Evolutionary conservation across 23 tunicate species (phyloP).

Genomic region (Halocynthia roretzi): DNA sequence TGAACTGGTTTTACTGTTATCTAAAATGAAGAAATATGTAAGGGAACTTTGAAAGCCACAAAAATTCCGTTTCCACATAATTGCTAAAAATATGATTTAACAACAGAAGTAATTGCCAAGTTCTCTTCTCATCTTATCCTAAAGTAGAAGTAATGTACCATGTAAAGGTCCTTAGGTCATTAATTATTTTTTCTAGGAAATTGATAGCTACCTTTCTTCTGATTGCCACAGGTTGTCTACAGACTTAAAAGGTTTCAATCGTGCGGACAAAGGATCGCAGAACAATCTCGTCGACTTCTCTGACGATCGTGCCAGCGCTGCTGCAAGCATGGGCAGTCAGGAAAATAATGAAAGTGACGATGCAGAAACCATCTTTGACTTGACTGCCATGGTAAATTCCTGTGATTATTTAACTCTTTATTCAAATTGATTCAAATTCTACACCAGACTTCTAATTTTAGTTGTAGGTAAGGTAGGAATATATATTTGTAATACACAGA

Average conservation of each 20-base stretch:
- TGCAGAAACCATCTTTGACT: conserved; percentile 64
- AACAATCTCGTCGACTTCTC: conserved; percentile 97
- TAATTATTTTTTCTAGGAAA: too few species aligned
- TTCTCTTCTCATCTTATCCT: too few species aligned
- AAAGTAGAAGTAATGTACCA: too few species aligned
- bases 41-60: too few species aligned
- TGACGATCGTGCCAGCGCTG: conserved; percentile 38
- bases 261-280: conserved; percentile 89
- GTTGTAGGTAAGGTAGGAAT: background rate
- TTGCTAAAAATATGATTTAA: too few species aligned
- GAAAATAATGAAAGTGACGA: conserved; percentile 39
- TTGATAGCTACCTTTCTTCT: too few species aligned
- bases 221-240: conserved; percentile 41
- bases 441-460: background rate
- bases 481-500: background rate
- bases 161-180: too few species aligned
- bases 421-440: background rate
- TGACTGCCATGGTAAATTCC: conserved; percentile 41
- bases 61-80: too few species aligned
- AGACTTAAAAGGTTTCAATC: conserved; percentile 72
- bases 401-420: background rate
- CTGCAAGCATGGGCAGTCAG: conserved; percentile 29
- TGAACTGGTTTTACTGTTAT: too few species aligned
- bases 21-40: too few species aligned
- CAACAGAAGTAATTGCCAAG: too few species aligned